phyloP scores from a whole-genome alignment of 2,797 vertebrate species.

The Neosilurus hyrtlii region DNA sequence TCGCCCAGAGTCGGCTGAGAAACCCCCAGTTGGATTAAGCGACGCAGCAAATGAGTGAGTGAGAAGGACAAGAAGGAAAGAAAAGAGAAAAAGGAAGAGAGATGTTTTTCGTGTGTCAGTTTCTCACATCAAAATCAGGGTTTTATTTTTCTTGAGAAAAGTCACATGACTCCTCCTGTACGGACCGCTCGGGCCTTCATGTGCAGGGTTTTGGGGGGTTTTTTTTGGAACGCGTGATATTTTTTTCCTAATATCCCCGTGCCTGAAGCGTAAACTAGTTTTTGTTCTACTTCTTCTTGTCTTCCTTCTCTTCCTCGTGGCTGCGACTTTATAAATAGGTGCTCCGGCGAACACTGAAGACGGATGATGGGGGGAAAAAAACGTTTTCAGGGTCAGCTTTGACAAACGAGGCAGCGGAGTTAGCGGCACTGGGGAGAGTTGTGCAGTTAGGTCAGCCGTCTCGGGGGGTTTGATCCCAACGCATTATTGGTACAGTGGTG shows the following conservation, averaged over 20 bases:
- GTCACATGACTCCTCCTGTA: not conserved
- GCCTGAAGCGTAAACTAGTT: conserved; percentile 54
- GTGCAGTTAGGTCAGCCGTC: conserved; percentile 67
- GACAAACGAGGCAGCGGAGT: conserved; percentile 76
- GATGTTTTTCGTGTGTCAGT: not conserved
- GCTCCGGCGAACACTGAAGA: conserved; percentile 40
- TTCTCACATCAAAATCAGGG: not conserved
- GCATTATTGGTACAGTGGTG: conserved; percentile 56
- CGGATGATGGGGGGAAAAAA: conserved; percentile 48
- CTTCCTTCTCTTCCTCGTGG: conserved; percentile 34
- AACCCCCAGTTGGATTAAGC: too few species aligned
- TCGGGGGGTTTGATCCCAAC: conserved; percentile 62
- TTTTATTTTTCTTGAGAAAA: not conserved
- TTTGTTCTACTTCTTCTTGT: conserved; percentile 56
- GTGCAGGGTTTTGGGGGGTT: not conserved
- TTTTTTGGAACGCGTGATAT: not conserved
- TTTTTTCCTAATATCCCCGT: not conserved
- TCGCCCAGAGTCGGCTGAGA: too few species aligned
- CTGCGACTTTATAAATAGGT: conserved; percentile 54
- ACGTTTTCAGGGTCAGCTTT: conserved; percentile 72
- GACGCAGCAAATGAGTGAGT: too few species aligned
- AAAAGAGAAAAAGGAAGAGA: not conserved
- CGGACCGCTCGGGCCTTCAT: not conserved
- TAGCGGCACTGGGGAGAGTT: conserved; percentile 64
- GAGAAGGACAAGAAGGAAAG: not conserved